phyloP scores from a whole-genome alignment of 2,113 vertebrate species.

The Heterotis niloticus region DNA sequence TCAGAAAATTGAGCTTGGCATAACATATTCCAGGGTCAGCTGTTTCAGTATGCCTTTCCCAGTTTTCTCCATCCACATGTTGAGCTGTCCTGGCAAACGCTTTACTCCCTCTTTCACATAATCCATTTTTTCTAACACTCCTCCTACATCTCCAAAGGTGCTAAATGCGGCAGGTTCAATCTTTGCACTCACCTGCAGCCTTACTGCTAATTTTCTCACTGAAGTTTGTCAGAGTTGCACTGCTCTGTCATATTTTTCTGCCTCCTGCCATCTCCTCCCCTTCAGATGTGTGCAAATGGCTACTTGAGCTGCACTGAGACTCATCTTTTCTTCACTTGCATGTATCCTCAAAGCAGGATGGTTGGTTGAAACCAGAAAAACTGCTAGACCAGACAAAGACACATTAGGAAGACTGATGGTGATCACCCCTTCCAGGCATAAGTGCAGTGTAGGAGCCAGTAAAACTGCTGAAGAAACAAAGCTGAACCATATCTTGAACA shows the following conservation, averaged over 20 bases:
- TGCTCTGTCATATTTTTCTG: constrained; percentile 49
- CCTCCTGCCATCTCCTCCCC: constrained; percentile 35
- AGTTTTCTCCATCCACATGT: neutral
- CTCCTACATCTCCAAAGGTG: neutral
- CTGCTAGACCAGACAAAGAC: neutral
- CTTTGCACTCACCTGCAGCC: constrained; percentile 12
- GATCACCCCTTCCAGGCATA: neutral
- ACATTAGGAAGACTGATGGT: neutral
- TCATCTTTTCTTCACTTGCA: neutral
- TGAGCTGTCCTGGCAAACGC: neutral
- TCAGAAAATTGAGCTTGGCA: constrained; percentile 51
- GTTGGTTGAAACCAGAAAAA: neutral
- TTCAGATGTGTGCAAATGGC: neutral
- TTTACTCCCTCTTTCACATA: neutral
- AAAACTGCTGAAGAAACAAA: neutral
- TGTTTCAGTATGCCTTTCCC: constrained; percentile 4
- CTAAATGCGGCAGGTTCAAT: neutral
- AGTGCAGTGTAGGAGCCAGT: neutral
- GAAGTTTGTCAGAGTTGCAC: constrained; percentile 49
- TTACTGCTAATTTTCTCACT: constrained; percentile 42
- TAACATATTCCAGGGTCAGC: constrained; percentile 46
- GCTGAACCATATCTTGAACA: neutral
- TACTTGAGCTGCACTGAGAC: neutral
- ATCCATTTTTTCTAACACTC: neutral
- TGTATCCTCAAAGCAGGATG: neutral